Evolutionary conservation across 2,888 invertebrate genomes (phyloP).

Genomic region (Hirtodrosophila histrioides): DNA sequence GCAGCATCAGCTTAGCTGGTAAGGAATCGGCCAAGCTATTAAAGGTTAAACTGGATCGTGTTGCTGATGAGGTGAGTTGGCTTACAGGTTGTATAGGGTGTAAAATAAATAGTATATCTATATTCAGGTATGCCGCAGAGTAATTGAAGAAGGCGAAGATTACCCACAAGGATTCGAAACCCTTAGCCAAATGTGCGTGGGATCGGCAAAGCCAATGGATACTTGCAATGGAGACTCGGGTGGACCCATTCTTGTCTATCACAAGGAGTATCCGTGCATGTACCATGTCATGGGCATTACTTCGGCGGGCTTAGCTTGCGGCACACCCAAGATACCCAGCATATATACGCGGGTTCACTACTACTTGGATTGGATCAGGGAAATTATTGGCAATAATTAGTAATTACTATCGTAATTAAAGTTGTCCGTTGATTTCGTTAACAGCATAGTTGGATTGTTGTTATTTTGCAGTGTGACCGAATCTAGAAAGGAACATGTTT

Average conservation of each 20-base stretch:
- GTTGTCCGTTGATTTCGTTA: too few species aligned
- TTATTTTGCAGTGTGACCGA: too few species aligned
- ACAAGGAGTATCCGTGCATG: constrained; percentile 74
- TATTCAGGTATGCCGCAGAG: constrained; percentile 46
- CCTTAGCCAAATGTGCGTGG: constrained; percentile 77
- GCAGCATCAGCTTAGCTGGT: constrained; percentile 81
- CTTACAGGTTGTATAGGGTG: background rate
- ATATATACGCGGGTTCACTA: constrained; percentile 72
- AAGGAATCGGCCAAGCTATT: constrained; percentile 83
- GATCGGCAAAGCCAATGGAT: constrained; percentile 66
- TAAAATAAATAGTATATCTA: too few species aligned
- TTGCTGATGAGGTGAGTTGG: constrained; percentile 59
- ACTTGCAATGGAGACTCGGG: constrained; percentile 80
- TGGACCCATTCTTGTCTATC: constrained; percentile 71
- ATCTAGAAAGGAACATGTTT: too few species aligned
- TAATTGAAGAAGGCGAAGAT: constrained; percentile 47
- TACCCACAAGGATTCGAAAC: constrained; percentile 62
- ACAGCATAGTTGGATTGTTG: too few species aligned
- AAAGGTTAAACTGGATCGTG: constrained; percentile 85
- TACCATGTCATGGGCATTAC: constrained; percentile 75
- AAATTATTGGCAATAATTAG: constrained; percentile 28
- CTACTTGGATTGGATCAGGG: constrained; percentile 72
- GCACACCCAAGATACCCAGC: constrained; percentile 70
- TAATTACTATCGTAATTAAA: background rate
- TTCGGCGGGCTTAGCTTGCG: constrained; percentile 71